phyloP scores from a whole-genome alignment of 2,797 vertebrate species.

The Acanthurus tractus region DNA sequence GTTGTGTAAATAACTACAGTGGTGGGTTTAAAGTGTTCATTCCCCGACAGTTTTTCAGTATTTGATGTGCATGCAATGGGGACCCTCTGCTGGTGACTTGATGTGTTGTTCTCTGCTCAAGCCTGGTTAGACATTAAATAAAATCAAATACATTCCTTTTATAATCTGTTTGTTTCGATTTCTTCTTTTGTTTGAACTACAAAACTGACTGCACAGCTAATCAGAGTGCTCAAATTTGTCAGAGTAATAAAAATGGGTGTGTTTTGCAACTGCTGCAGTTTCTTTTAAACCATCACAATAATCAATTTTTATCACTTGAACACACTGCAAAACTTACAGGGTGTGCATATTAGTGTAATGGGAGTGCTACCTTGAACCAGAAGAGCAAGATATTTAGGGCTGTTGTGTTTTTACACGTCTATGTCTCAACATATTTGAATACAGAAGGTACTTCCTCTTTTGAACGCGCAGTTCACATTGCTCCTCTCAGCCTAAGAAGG shows the following conservation, averaged over 20 bases:
- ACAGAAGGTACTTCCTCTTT: conserved; percentile 38
- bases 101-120: conserved; percentile 68
- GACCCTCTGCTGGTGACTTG: conserved; percentile 74
- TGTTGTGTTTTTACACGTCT: not conserved
- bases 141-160: conserved; percentile 81
- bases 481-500: not conserved
- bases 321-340: not conserved
- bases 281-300: not conserved
- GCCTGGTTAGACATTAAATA: conserved; percentile 73
- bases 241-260: too few species aligned
- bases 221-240: too few species aligned
- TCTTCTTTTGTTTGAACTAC: too few species aligned
- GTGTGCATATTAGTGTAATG: not conserved
- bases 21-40: conserved; percentile 65
- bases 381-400: not conserved
- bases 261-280: not conserved
- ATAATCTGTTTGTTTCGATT: conserved; percentile 13
- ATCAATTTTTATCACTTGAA: not conserved
- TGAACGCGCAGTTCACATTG: not conserved
- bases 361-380: not conserved
- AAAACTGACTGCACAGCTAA: too few species aligned
- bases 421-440: rapidly evolving
- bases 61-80: conserved; percentile 73
- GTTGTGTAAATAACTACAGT: conserved; percentile 83
- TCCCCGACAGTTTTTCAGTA: conserved; percentile 37